These are phyloP conservation scores for Sarcophaga carnaria DNA, from an alignment of 2,888 invertebrate species.

Conservation along the genomic window DNA sequence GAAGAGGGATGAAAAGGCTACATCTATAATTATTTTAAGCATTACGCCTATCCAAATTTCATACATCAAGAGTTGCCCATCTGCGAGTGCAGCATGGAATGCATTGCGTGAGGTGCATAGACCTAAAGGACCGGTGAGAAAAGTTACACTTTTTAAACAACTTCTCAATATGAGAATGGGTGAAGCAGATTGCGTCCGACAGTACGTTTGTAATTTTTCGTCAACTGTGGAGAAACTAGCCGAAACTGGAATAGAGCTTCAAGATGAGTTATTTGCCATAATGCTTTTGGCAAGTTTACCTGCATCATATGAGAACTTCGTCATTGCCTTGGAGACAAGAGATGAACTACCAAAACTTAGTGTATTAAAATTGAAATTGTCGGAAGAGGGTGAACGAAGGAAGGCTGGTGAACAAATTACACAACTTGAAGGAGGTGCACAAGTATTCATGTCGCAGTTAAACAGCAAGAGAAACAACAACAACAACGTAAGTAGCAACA, in stretches of 20 bases:
- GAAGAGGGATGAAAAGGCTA: constrained; percentile 32
- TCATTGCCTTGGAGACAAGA: constrained; percentile 48
- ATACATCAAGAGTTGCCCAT: constrained; percentile 42
- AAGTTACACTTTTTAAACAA: constrained; percentile 38
- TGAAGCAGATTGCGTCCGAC: constrained; percentile 36
- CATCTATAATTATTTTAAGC: too few relatives aligned
- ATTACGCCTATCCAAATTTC: not conserved
- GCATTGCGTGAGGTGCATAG: too few relatives aligned
- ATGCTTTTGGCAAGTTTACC: constrained; percentile 31
- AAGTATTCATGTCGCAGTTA: too few relatives aligned
- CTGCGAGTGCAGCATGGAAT: constrained; percentile 9
- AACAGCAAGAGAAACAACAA: too few relatives aligned
- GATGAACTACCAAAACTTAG: constrained; percentile 55
- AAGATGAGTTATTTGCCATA: too few relatives aligned
- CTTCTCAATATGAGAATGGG: constrained; percentile 38
- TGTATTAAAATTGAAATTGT: constrained; percentile 43
- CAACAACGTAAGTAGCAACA: too few relatives aligned
- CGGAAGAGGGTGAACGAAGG: too few relatives aligned
- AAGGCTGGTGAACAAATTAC: too few relatives aligned
- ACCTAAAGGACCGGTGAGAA: too few relatives aligned
- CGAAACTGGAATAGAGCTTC: constrained; percentile 25
- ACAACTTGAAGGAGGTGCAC: too few relatives aligned
- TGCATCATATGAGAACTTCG: too few relatives aligned
- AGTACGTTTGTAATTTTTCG: constrained; percentile 31
- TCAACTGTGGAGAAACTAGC: constrained; percentile 47